These are phyloP conservation scores for Mesoclemmys tuberculata DNA, from an alignment of 2,113 vertebrate genomes.

Conservation along the genomic window DNA sequence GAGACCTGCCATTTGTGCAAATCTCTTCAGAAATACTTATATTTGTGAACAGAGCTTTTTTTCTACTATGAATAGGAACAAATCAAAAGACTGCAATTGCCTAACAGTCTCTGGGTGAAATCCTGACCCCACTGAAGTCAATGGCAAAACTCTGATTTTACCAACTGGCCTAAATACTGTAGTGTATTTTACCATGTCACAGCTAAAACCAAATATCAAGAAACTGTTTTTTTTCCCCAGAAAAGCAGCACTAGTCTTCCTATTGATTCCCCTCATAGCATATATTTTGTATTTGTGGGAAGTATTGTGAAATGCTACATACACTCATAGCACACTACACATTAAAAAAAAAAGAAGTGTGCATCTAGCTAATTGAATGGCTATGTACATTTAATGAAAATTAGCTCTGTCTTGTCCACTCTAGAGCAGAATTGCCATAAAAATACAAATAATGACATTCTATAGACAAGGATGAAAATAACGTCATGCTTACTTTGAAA, in stretches of 20 bases:
- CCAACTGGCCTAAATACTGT: not conserved
- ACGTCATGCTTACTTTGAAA: not conserved
- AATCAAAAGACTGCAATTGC: not conserved
- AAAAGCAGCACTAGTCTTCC: not conserved
- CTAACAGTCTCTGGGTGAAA: not conserved
- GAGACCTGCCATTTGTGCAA: not conserved
- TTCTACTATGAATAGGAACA: not conserved
- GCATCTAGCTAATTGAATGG: not conserved
- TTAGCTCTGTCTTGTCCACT: not conserved
- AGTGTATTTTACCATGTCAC: not conserved
- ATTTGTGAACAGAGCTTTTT: not conserved
- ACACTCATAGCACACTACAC: not conserved
- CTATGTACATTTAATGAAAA: not conserved
- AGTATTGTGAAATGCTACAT: fast-evolving
- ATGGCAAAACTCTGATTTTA: not conserved
- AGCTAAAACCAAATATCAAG: not conserved
- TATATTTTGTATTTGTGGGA: not conserved
- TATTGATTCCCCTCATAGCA: not conserved
- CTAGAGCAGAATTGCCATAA: not conserved
- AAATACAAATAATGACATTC: not conserved
- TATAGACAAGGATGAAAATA: not conserved
- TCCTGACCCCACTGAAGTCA: not conserved
- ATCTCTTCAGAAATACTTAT: not conserved
- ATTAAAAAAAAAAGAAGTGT: not conserved
- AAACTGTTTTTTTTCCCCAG: not conserved